Base-by-base conservation (phyloP, 2,797 vertebrate genomes). In the Takifugu ocellatus region DNA sequence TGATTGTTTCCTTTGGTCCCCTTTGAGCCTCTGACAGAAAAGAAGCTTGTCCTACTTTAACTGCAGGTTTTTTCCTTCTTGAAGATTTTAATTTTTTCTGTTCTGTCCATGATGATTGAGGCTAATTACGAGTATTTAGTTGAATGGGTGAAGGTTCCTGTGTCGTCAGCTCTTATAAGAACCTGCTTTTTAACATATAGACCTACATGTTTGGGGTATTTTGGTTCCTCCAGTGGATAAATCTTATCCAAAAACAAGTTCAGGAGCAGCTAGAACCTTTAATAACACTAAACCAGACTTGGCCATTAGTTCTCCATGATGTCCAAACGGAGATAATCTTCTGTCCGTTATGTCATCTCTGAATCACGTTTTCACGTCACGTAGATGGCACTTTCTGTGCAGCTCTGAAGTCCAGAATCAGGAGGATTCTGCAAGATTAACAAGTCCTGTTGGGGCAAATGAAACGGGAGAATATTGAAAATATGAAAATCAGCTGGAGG, bases 1-100 rank as follows among this genome's bases (percentile, higher is more conserved):
- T 84, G 83, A 33, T 66, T 51, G 54, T 51, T 64, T 36, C 39
- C 14, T 55, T 55, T 55, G 25, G 16, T 46, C 49, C 27, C 59
- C 25, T 42, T 61, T 60, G 54, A 62, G 36, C 36, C 43, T 65
- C 29, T 39, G 36, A 39, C n/a, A 44, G 2, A 50, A 59, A 51
- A 3, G 29, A 51, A 15, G 9, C 31, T 27, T 36, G 10, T 39
- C 1, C 27, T 46, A 44, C n/a, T 44, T 44, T 44, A 3, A 16
- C 15, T 16, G 1, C 43, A 44, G 3, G 3, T 5, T 6, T 42
- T 42, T 42, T 51, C 21, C 2, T 12, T 2, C 4, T 8, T 63
- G 44, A 16, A 12, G 36, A 39, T 14, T 39, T 39, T 2, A 12
- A 11, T 39, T 39, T 5, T 59, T 31, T 49, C 1, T 36, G 33